Evolutionary conservation across 2,797 vertebrate genomes (phyloP).

Genomic region (Adelosebastes latens): DNA sequence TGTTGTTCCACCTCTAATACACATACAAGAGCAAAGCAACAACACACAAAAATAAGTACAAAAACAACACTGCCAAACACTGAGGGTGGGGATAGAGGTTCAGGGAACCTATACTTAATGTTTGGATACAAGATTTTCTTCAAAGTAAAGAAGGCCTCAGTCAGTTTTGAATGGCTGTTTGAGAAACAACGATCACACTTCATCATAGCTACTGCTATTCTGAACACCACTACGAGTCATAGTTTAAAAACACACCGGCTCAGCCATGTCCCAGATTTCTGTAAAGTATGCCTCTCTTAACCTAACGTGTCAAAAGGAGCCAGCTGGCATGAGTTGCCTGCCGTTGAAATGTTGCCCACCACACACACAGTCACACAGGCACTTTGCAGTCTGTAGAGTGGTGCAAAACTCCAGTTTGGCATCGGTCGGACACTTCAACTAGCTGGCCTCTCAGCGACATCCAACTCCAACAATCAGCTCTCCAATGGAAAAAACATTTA

Average conservation of each 20-base stretch:
- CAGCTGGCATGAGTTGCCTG: slow-evolving; percentile 54
- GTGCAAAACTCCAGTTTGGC: slow-evolving; percentile 40
- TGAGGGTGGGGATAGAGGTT: background rate
- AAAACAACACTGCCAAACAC: background rate
- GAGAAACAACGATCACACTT: slow-evolving; percentile 9
- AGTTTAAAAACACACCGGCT: slow-evolving; percentile 17
- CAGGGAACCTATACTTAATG: too few species aligned
- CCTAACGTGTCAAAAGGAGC: slow-evolving; percentile 36
- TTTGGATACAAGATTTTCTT: too few species aligned
- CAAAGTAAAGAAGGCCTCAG: too few species aligned
- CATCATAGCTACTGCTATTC: background rate
- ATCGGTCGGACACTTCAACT: slow-evolving; percentile 34
- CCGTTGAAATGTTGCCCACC: slow-evolving; percentile 34
- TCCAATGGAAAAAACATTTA: slow-evolving; percentile 25
- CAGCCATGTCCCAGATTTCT: slow-evolving; percentile 39
- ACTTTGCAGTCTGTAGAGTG: slow-evolving; percentile 57
- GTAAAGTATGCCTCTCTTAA: slow-evolving; percentile 34
- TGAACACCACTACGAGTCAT: background rate
- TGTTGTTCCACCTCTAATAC: too few species aligned
- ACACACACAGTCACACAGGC: slow-evolving; percentile 22
- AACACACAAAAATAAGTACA: too few species aligned
- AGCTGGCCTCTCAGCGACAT: slow-evolving; percentile 15
- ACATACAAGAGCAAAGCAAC: too few species aligned
- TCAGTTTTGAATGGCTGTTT: background rate
- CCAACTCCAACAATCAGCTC: slow-evolving; percentile 33